These are phyloP conservation scores for Sinhomidia bicolor DNA, from an alignment of 2,888 invertebrate species.

Conservation along the genomic window DNA sequence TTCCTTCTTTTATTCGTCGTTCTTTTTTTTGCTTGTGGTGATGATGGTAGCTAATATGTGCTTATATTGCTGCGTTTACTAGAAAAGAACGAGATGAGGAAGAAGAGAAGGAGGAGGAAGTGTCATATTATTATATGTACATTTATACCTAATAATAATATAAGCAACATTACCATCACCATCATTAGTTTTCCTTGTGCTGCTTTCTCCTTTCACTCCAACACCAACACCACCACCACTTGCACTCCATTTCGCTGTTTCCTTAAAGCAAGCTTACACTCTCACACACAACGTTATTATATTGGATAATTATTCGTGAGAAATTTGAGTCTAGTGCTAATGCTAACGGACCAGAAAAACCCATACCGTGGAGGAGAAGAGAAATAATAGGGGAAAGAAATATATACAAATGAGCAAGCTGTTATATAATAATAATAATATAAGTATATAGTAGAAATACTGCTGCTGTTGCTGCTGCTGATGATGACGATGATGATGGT, in stretches of 20 bases:
- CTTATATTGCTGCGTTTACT: background rate
- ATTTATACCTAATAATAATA: too few relatives aligned
- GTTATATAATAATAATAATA: too few relatives aligned
- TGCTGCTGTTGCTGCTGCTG: too few relatives aligned
- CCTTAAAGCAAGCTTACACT: slow-evolving; percentile 1
- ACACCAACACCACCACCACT: background rate
- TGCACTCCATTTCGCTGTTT: slow-evolving; percentile 5
- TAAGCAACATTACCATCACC: background rate
- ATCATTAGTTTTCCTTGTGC: too few relatives aligned
- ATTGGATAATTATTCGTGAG: slow-evolving; percentile 65
- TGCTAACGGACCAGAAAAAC: slow-evolving; percentile 53
- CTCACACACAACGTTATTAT: slow-evolving; percentile 18
- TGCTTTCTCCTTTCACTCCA: slow-evolving; percentile 7
- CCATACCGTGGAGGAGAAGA: slow-evolving; percentile 30
- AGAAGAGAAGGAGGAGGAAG: background rate
- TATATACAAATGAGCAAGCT: background rate
- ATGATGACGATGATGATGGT: background rate
- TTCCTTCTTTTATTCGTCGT: background rate
- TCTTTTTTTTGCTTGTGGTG: background rate
- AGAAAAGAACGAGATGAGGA: too few relatives aligned
- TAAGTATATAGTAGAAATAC: too few relatives aligned
- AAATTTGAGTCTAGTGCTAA: slow-evolving; percentile 46
- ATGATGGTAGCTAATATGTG: background rate
- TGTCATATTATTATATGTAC: background rate
- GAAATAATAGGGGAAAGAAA: background rate